phyloP scores from a whole-genome alignment of 2,113 vertebrate species.

The Lynx canadensis region DNA sequence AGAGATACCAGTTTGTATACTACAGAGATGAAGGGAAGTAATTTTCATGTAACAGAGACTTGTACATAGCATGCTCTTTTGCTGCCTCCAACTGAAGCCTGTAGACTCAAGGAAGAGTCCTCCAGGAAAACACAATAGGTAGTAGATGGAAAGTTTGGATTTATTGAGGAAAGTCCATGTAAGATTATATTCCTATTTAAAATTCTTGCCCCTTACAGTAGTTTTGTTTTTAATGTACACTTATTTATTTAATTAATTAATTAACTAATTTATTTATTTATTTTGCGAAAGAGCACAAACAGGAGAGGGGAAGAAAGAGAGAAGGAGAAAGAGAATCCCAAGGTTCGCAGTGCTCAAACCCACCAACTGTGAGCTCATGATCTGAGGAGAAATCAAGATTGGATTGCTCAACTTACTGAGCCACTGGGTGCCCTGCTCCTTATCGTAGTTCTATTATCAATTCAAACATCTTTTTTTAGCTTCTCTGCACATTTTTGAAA shows the following conservation, averaged over 20 bases:
- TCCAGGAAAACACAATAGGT: neutral
- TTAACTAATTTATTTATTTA: no score
- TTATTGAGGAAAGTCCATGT: neutral
- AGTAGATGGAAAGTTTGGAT: neutral
- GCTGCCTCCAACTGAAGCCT: neutral
- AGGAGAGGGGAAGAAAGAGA: no score
- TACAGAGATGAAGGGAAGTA: neutral
- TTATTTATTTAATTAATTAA: no score
- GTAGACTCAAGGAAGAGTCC: neutral
- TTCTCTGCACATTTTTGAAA: neutral
- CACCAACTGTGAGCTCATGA: no score
- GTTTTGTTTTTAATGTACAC: neutral
- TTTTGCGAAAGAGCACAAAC: no score
- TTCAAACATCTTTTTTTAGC: neutral
- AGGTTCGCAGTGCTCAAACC: no score
- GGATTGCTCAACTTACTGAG: no score
- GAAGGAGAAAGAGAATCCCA: no score
- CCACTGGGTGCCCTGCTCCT: no score
- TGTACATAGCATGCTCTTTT: neutral
- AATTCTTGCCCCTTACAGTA: neutral
- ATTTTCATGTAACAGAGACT: neutral
- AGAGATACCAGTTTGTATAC: neutral
- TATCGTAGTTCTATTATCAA: neutral
- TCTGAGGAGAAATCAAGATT: no score
- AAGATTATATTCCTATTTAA: neutral